phyloP scores from a whole-genome alignment of 2,797 vertebrate genomes.

The Macropus fuliginosus region DNA sequence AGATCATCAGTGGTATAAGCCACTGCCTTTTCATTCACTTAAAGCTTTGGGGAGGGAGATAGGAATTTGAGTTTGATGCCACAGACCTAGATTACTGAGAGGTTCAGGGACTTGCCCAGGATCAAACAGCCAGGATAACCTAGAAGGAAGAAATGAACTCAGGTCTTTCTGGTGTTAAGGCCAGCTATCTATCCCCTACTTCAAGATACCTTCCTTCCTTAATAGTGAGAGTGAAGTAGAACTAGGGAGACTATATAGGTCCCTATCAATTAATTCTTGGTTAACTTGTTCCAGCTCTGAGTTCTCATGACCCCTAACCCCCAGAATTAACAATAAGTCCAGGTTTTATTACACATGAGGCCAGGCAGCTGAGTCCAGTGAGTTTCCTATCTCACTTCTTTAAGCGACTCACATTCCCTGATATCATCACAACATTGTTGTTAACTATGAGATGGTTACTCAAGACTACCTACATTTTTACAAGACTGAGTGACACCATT shows the following conservation, averaged over 20 bases:
- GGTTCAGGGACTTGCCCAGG: not conserved
- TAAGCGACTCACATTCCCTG: not conserved
- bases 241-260: not conserved
- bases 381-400: not conserved
- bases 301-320: not conserved
- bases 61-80: not conserved
- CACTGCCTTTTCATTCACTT: not conserved
- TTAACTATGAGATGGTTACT: not conserved
- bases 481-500: accelerated
- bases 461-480: not conserved
- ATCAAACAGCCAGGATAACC: not conserved
- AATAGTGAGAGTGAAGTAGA: not conserved
- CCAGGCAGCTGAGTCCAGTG: not conserved
- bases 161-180: not conserved
- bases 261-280: not conserved
- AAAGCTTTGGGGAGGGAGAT: not conserved
- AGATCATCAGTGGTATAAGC: not conserved
- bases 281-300: not conserved
- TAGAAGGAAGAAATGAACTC: not conserved
- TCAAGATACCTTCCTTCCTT: not conserved
- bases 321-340: not conserved
- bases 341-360: not conserved
- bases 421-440: not conserved
- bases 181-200: not conserved
- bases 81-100: not conserved